A percentile compares a stretch with the other conserved stretches of the same genome.
These are phyloP conservation scores for Dryadula phaetusa DNA, from an alignment of 2,888 invertebrate genomes.

Conservation along the genomic window DNA sequence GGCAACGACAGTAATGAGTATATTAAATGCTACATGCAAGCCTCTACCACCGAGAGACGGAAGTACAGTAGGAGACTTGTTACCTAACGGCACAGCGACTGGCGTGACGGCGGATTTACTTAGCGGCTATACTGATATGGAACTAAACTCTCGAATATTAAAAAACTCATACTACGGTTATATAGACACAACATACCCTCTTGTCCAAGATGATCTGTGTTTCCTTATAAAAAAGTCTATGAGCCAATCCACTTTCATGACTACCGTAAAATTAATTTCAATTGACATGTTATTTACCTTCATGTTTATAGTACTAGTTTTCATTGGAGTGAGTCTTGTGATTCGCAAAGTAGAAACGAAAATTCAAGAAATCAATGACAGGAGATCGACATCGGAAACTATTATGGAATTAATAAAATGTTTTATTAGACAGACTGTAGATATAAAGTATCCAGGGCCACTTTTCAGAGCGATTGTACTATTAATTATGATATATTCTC, in stretches of 20 bases:
- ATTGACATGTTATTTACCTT: slow-evolving; percentile 61
- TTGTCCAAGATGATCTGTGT: slow-evolving; percentile 82
- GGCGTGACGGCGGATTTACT: slow-evolving; percentile 75
- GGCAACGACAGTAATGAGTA: slow-evolving; percentile 61
- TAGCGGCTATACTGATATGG: slow-evolving; percentile 81
- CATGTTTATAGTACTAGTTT: slow-evolving; percentile 57
- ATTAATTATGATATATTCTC: slow-evolving; percentile 68
- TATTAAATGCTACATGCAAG: slow-evolving; percentile 71
- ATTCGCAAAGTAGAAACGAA: slow-evolving; percentile 63
- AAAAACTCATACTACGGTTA: slow-evolving; percentile 76
- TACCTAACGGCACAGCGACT: slow-evolving; percentile 74
- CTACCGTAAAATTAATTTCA: slow-evolving; percentile 67
- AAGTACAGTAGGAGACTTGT: slow-evolving; percentile 71
- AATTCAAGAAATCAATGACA: slow-evolving; percentile 56
- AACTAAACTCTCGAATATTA: slow-evolving; percentile 81
- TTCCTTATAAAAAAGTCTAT: slow-evolving; percentile 80
- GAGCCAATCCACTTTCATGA: slow-evolving; percentile 77
- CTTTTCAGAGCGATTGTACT: slow-evolving; percentile 65
- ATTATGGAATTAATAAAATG: slow-evolving; percentile 70
- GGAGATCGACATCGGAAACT: slow-evolving; percentile 55
- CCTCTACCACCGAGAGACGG: slow-evolving; percentile 69
- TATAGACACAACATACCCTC: slow-evolving; percentile 81
- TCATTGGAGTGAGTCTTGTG: slow-evolving; percentile 57
- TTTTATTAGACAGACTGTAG: slow-evolving; percentile 73
- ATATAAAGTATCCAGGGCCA: slow-evolving; percentile 67